A percentile compares a stretch with the other conserved stretches of the same genome.
These are phyloP conservation scores for Xyliphius kryptos DNA, from an alignment of 2,113 vertebrate species.

Conservation along the genomic window DNA sequence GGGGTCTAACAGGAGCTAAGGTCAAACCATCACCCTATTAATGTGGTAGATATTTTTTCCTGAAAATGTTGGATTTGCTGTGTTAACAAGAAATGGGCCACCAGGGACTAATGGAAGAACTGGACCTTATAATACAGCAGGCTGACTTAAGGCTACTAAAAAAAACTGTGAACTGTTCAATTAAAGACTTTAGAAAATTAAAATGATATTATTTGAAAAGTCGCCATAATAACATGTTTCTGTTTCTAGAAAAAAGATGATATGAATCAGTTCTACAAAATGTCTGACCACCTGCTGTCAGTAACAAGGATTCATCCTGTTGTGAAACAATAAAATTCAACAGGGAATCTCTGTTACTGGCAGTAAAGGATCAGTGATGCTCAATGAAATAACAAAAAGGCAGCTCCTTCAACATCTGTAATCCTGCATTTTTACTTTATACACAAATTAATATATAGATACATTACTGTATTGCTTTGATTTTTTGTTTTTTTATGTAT, in stretches of 20 bases:
- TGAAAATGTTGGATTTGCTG: slow-evolving; percentile 7
- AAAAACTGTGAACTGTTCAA: too few relatives aligned
- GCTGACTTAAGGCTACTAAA: background rate
- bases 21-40: slow-evolving; percentile 54
- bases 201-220: too few relatives aligned
- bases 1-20: slow-evolving; percentile 60
- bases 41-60: slow-evolving; percentile 40
- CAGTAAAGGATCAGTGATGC: slow-evolving; percentile 43
- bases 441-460: too few relatives aligned
- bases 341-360: slow-evolving; percentile 63
- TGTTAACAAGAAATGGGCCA: slow-evolving; percentile 17
- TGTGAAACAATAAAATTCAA: slow-evolving; percentile 43
- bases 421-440: background rate
- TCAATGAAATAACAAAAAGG: background rate
- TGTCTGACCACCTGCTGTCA: slow-evolving; percentile 53
- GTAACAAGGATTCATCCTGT: slow-evolving; percentile 66
- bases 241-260: background rate
- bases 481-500: too few relatives aligned
- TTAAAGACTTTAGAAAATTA: too few relatives aligned
- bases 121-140: background rate
- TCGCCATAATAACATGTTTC: background rate
- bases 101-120: background rate
- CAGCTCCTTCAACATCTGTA: too few relatives aligned
- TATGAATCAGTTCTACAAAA: background rate
- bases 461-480: too few relatives aligned